These are phyloP conservation scores for Silvanus unidentatus DNA, from an alignment of 2,888 invertebrate genomes.

Conservation along the genomic window DNA sequence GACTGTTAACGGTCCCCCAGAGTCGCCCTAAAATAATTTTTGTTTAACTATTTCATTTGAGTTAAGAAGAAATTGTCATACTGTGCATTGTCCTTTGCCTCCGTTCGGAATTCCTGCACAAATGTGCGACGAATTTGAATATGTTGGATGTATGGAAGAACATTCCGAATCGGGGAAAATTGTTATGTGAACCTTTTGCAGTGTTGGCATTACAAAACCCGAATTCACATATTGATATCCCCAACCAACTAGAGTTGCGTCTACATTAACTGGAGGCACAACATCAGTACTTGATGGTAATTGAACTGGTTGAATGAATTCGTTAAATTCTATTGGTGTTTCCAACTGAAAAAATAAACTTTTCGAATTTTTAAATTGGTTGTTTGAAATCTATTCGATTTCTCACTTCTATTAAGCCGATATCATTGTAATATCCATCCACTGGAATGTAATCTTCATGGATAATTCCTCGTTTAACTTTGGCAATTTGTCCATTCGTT, in stretches of 20 bases:
- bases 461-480: constrained; percentile 4
- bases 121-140: not conserved
- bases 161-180: no score
- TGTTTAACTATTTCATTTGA: no score
- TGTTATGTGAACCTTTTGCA: constrained; percentile 1
- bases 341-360: not conserved
- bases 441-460: not conserved
- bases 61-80: not conserved
- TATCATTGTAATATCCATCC: constrained; percentile 3
- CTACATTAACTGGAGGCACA: not conserved
- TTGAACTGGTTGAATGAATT: not conserved
- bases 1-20: not conserved
- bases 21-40: constrained; percentile 1
- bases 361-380: no score
- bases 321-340: not conserved
- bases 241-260: constrained; percentile 5
- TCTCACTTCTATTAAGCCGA: constrained; percentile 8
- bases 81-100: constrained; percentile 8
- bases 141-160: not conserved
- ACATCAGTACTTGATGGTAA: not conserved
- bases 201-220: constrained; percentile 5
- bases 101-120: constrained; percentile 5
- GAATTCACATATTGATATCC: not conserved
- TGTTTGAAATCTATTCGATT: no score
- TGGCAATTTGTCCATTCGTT: not conserved